Percentiles rank a stretch among this genome's conserved stretches.
Conservation (phyloP, 2,888 invertebrate genomes). For the Netelia fuscicornis region DNA sequence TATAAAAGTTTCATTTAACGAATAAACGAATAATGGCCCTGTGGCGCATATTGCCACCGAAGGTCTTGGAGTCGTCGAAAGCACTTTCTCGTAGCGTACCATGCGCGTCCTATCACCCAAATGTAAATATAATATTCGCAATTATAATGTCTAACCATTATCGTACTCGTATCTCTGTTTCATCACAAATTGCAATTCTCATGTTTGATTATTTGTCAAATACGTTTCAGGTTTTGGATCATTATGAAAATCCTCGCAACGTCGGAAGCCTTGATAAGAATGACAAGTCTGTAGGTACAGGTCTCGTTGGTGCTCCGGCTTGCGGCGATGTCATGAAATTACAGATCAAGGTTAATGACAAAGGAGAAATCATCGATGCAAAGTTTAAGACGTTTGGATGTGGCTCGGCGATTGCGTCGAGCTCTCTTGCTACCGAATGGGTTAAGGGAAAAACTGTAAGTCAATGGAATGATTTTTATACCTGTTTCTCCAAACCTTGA, state of each 20-base stretch:
- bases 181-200: constrained; percentile 37
- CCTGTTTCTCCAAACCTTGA: neutral
- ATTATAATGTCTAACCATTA: constrained; percentile 39
- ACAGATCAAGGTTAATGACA: constrained; percentile 97
- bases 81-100: constrained; percentile 84
- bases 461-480: neutral
- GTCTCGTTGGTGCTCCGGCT: constrained; percentile 99
- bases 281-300: constrained; percentile 97
- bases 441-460: constrained; percentile 95
- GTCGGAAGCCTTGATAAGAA: constrained; percentile 98
- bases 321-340: constrained; percentile 99
- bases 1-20: constrained; percentile 8
- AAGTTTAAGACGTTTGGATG: constrained; percentile 99
- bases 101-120: constrained; percentile 90
- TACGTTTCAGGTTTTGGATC: constrained; percentile 94
- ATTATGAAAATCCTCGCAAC: constrained; percentile 99
- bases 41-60: constrained; percentile 76
- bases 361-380: constrained; percentile 99
- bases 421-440: constrained; percentile 98
- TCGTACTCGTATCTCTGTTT: constrained; percentile 1
- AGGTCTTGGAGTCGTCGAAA: constrained; percentile 75
- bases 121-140: constrained; percentile 87
- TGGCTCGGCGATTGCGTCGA: constrained; percentile 99
- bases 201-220: neutral
- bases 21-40: constrained; percentile 76